Evolutionary conservation across 2,113 vertebrate genomes (phyloP).

Genomic region (Festucalex cinctus): DNA sequence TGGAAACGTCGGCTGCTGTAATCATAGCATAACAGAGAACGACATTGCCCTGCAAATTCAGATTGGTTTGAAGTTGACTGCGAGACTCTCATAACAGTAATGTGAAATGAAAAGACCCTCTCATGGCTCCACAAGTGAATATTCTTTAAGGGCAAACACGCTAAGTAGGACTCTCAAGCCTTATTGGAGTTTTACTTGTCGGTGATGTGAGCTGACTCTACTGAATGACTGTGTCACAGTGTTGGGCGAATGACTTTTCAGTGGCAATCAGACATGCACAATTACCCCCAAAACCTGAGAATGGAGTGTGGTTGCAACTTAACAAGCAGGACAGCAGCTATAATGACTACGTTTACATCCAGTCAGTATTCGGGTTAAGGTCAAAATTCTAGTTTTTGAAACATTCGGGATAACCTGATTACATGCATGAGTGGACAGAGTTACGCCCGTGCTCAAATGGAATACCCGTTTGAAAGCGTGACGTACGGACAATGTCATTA

Average conservation of each 20-base stretch:
- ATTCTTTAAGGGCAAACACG: slow-evolving; percentile 25
- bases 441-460: too few species aligned
- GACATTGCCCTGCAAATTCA: slow-evolving; percentile 26
- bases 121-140: slow-evolving; percentile 29
- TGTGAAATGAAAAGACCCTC: slow-evolving; percentile 56
- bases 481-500: too few species aligned
- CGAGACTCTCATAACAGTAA: slow-evolving; percentile 54
- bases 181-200: slow-evolving; percentile 8
- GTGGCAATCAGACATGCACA: slow-evolving; percentile 57
- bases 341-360: not conserved
- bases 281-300: slow-evolving; percentile 59
- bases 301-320: slow-evolving; percentile 16
- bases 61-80: slow-evolving; percentile 61
- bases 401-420: too few species aligned
- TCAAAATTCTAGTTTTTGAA: too few species aligned
- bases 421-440: too few species aligned
- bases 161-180: slow-evolving; percentile 29
- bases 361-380: too few species aligned
- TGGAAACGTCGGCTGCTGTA: slow-evolving; percentile 61
- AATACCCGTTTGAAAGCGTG: too few species aligned
- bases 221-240: slow-evolving; percentile 15
- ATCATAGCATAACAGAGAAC: slow-evolving; percentile 53
- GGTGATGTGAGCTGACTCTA: slow-evolving; percentile 43
- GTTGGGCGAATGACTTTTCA: slow-evolving; percentile 17
- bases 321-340: slow-evolving; percentile 13